Evolutionary conservation across 2,797 vertebrate genomes (phyloP), one percentile per base, ranked within the genome.

Genomic region (Meda fulgida): DNA sequence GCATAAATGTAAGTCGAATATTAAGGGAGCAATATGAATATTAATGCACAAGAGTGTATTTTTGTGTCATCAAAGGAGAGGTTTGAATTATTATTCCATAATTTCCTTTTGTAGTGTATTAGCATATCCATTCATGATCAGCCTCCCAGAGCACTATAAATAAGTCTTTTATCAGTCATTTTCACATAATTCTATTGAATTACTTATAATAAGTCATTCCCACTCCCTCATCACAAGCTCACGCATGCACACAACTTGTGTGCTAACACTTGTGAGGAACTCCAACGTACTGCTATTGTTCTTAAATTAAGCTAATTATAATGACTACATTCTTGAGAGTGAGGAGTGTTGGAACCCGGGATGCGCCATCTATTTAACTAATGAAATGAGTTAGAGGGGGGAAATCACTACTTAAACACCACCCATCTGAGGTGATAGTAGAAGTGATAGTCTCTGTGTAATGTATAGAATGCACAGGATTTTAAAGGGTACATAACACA

Each of bases 61-160:
- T 84, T 87, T 87, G 84, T 82, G 85, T 87, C 88, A 89, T 89
- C 89, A 91, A 89, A 91, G 88, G 81, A 85, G 58, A 88, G 81
- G 75, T 85, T 91, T 60, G 72, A 88, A 86, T 85, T 85, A 80
- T 31, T 80, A 84, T 85, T 81, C 78, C 81, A 73, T 88, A 82
- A 87, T 87, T 84, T 88, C 67, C 81, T 83, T 90, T 90, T 86
- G 83, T 89, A 83, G 81, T 63, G 48, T 38, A 91, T 90, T 89
- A 86, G 84, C 90, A 89, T 87, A 86, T 89, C 85, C 78, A 88
- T 84, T 89, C 46, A 69, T 21, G 85, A 85, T 86, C 83, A 66
- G 66, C 73, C 81, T 83, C 75, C 66, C 79, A 83, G 48, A 85
- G 65, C 78, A 65, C 85, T 84, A 86, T 80, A 87, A 87, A 86